A percentile compares a stretch with the other conserved stretches of the same genome.
phyloP scores from a whole-genome alignment of 2,888 invertebrate species.

The Matsumyia berberina region DNA sequence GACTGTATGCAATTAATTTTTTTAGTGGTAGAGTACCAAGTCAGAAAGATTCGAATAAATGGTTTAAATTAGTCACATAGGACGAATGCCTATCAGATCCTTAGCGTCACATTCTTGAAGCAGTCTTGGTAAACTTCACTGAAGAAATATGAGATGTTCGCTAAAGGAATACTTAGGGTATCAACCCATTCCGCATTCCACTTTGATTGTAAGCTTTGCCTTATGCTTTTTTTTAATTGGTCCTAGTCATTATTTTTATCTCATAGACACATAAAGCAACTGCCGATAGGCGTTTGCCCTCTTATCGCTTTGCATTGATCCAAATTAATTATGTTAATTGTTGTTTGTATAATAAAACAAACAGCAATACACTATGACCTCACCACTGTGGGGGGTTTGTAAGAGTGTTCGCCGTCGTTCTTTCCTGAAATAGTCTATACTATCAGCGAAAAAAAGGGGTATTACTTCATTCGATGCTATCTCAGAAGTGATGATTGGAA shows the following conservation, averaged over 20 bases:
- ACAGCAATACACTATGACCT: slow-evolving; percentile 53
- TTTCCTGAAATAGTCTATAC: neutral
- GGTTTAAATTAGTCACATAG: no score
- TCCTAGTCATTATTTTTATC: neutral
- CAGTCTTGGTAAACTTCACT: no score
- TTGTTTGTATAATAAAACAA: slow-evolving; percentile 51
- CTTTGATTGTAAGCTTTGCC: slow-evolving; percentile 22
- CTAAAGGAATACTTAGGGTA: no score
- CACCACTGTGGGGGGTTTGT: slow-evolving; percentile 43
- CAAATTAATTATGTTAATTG: slow-evolving; percentile 67
- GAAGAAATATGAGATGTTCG: no score
- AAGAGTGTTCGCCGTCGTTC: neutral
- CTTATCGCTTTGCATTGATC: slow-evolving; percentile 67
- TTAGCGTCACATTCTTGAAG: no score
- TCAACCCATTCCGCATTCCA: slow-evolving; percentile 2
- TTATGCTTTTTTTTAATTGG: slow-evolving; percentile 26
- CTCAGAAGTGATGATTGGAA: slow-evolving; percentile 5
- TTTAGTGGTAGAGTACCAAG: no score
- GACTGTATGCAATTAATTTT: no score
- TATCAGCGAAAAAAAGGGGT: neutral
- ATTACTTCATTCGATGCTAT: slow-evolving; percentile 18
- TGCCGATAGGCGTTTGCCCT: slow-evolving; percentile 52
- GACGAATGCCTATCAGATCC: no score
- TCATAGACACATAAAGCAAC: slow-evolving; percentile 7
- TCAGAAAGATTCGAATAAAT: no score